A percentile compares a stretch with the other conserved stretches of the same genome.
Evolutionary conservation across 2,113 vertebrate species (phyloP).

Genomic region (Dicaeum eximium): DNA sequence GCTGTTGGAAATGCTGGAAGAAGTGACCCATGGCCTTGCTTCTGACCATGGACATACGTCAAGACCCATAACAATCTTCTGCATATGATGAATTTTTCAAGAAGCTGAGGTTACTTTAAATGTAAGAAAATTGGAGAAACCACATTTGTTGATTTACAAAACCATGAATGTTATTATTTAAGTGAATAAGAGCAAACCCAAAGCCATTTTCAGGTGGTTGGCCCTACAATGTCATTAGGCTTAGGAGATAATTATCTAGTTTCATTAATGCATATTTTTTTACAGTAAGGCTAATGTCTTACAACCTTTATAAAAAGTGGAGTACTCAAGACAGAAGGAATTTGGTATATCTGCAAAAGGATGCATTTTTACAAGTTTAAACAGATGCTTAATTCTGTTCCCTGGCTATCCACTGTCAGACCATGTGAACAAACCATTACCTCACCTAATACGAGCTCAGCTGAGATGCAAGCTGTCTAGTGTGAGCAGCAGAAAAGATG

Average conservation of each 20-base stretch:
- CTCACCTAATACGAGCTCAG: neutral
- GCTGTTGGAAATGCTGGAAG: neutral
- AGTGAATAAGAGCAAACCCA: neutral
- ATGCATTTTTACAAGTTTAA: neutral
- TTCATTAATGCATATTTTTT: neutral
- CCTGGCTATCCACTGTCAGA: neutral
- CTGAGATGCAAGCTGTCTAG: neutral
- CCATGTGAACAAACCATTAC: neutral
- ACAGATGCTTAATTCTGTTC: neutral
- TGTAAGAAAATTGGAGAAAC: neutral
- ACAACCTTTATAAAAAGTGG: neutral
- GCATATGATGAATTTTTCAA: neutral
- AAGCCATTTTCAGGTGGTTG: neutral
- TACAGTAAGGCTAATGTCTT: neutral
- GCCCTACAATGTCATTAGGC: neutral
- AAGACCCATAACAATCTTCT: neutral
- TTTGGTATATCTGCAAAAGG: neutral
- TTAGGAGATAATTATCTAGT: neutral
- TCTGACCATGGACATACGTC: fast-evolving
- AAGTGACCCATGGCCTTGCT: neutral
- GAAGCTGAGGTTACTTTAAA: neutral
- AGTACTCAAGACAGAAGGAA: neutral
- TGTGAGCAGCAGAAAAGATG: neutral
- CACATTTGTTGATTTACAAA: neutral
- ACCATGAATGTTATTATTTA: neutral